Evolutionary conservation across 64 coral and sea anemone genomes (phyloP).

Genomic region (Dendronephthya gigantea): DNA sequence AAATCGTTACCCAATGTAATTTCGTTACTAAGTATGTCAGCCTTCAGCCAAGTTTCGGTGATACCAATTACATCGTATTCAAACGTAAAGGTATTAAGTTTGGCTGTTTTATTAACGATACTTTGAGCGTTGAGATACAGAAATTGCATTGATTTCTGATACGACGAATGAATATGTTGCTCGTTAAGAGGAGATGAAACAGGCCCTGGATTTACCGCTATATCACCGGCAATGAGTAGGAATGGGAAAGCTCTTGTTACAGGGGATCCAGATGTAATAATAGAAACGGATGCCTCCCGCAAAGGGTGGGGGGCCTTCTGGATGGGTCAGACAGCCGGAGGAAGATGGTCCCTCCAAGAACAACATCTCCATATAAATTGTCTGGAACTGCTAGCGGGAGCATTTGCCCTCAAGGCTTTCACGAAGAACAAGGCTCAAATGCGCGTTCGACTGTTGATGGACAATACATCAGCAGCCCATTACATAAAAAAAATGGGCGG

Average conservation of each 20-base stretch:
- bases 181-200: no score
- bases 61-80: no score
- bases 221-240: no score
- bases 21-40: no score
- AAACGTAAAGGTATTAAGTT: no score
- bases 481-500: slow-evolving; percentile 25
- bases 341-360: slow-evolving; percentile 33
- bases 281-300: slow-evolving; percentile 48
- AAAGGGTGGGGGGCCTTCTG: slow-evolving; percentile 42
- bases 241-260: slow-evolving; percentile 43
- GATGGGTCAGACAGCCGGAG: slow-evolving; percentile 37
- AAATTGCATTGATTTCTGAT: no score
- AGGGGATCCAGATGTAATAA: slow-evolving; percentile 31
- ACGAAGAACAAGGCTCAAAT: slow-evolving; percentile 30
- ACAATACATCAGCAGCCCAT: slow-evolving; percentile 26
- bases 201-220: no score
- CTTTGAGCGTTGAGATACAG: no score
- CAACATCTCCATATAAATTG: slow-evolving; percentile 48
- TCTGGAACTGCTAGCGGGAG: slow-evolving; percentile 33
- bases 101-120: no score
- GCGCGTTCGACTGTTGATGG: slow-evolving; percentile 30
- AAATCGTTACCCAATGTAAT: no score
- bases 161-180: no score
- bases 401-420: slow-evolving; percentile 47
- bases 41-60: no score